Base-by-base conservation (phyloP, 37 sponge, comb jelly and placozoan genomes). In the Beroe forskalii region DNA sequence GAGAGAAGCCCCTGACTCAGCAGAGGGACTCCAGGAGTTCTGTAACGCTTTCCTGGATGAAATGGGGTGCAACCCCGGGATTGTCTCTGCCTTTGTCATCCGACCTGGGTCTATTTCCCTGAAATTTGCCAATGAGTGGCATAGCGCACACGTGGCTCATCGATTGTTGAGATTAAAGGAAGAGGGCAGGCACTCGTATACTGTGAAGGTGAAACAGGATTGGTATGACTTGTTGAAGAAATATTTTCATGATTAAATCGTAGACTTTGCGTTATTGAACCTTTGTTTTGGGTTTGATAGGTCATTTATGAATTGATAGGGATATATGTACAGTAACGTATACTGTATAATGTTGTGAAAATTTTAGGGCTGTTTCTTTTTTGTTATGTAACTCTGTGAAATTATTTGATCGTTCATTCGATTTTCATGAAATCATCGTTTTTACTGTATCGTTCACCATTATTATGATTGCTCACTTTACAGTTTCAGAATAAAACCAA, bases 111-210 rank as follows among this genome's bases (percentile, higher is more conserved):
- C 55, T 6, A 48, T 48, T 17, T 48, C 55, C 6, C 55, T 48
- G 55, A 48, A 69, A 14, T 69, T 69, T 37, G 72, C 72, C 12
- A 69, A 69, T 69, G 33, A 27, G 19, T 69, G 72, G 72, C 72
- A 69, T 37, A 20, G 6, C 19, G 72, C 32, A 32, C 33, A 69
- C 32, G 72, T 69, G 38, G 27, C 33, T 33, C 38, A 69, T 9
- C 72, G 72, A 2, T 33, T 69, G 37, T 33, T 32, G 32, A 27
- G 4, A 37, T 35, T 69, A 37, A 32, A 36, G 38, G 39, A 36
- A 17, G 72, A 31, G 4, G 72, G 72, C 2, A 33, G 4, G 14
- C 72, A 69, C 19, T 2, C 6, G 6, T 48, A 48, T 12, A 48
- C 6, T 48, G 55, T 48, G 12, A 48, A 12, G 55, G 55, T 48